These are phyloP conservation scores for Elephas maximus DNA, from an alignment of 2,113 vertebrate genomes.

Conservation along the genomic window DNA sequence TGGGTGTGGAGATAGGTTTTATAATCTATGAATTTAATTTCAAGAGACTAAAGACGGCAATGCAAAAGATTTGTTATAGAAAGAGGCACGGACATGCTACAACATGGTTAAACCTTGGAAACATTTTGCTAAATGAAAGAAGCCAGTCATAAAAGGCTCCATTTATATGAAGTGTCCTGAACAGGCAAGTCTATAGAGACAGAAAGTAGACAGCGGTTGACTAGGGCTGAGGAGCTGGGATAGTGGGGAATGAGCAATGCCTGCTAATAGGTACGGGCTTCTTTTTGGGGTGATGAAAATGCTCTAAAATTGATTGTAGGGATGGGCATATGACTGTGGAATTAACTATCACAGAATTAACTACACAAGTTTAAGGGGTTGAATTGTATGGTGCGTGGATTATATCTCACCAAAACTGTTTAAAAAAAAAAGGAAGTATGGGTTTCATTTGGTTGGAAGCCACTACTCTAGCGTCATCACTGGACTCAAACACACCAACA, in stretches of 20 bases:
- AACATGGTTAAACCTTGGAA: too few species aligned
- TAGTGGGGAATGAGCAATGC: accelerated
- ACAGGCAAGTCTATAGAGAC: background rate
- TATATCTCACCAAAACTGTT: background rate
- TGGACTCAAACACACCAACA: background rate
- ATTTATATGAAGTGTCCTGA: background rate
- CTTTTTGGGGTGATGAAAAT: background rate
- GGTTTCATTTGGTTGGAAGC: background rate
- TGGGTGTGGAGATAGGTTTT: background rate
- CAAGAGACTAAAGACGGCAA: background rate
- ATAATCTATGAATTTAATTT: background rate
- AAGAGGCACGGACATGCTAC: background rate
- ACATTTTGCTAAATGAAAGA: background rate
- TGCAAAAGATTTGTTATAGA: background rate
- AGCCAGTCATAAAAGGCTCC: background rate
- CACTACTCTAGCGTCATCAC: background rate
- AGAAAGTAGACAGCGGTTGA: accelerated
- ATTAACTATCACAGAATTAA: background rate
- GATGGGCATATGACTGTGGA: background rate
- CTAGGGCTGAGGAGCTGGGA: background rate
- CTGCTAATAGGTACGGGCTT: accelerated
- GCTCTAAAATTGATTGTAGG: background rate
- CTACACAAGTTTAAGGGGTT: background rate
- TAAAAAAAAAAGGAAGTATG: background rate
- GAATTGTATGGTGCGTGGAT: background rate